A percentile compares a stretch with the other conserved stretches of the same genome.
phyloP scores from a whole-genome alignment of 2,797 vertebrate species.

The Mormyrops boulengeri region DNA sequence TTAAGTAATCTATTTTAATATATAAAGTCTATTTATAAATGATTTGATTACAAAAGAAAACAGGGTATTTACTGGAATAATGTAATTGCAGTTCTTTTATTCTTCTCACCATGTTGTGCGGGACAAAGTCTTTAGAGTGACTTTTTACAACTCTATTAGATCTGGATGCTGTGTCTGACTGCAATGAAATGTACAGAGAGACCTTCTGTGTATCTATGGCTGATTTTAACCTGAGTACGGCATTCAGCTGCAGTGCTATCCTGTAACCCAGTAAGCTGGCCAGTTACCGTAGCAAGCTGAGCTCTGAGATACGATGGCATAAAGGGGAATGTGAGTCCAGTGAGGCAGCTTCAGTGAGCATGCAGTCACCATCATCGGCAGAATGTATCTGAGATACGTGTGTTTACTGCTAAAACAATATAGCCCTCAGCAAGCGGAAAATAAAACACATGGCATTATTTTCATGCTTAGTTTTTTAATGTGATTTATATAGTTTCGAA shows the following conservation, averaged over 20 bases:
- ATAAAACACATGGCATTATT: background rate
- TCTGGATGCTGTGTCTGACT: background rate
- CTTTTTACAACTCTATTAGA: background rate
- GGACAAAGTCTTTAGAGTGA: conserved; percentile 40
- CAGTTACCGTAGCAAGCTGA: background rate
- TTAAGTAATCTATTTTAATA: conserved; percentile 99
- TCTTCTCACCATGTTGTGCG: conserved; percentile 57
- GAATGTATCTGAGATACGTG: background rate
- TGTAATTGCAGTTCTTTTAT: conserved; percentile 53
- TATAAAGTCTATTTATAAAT: conserved; percentile 65
- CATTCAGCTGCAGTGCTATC: background rate
- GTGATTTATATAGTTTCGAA: background rate
- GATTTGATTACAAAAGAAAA: conserved; percentile 58
- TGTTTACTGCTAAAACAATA: background rate
- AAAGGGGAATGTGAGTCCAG: background rate
- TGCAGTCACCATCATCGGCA: background rate
- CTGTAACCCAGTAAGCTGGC: background rate
- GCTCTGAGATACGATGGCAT: background rate
- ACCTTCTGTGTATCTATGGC: background rate
- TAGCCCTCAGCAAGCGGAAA: background rate
- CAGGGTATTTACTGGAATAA: conserved; percentile 71
- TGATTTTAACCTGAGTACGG: background rate
- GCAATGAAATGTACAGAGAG: background rate
- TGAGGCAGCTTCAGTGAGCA: background rate
- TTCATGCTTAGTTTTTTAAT: background rate